Evolutionary conservation across 1,140 invertebrate genomes (phyloP), one percentile per base, ranked within the genome.

Genomic region (Cepaea nemoralis): DNA sequence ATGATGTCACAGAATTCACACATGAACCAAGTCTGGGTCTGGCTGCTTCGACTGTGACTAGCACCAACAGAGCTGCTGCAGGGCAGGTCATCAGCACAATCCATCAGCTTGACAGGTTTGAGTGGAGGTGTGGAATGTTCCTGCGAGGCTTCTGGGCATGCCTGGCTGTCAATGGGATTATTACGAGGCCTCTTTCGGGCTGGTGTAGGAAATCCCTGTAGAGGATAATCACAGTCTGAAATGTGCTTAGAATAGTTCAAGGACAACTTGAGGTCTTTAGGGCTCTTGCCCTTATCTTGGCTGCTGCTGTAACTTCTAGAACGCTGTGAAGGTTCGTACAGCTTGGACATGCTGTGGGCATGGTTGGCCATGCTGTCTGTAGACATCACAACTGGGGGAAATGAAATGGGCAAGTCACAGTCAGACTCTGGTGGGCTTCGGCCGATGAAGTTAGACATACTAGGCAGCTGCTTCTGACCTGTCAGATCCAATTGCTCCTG

Each of bases 1-100:
- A 85, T 31, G 50, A 87, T 87, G 45, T 85, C 79, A 80, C 86
- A 87, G 71, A 84, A 82, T 19, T 67, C 77, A 71, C 84, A 85
- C 71, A 80, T 48, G 45, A 85, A 85, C 19, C 77, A 78, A n/a
- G 48, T 39, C 27, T 77, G 76, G 27, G 83, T 84, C 77, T 84
- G 78, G 27, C 33, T 63, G 19, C 33, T 69, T 35, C 59, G 33
- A 39, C 66, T 70, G 42, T 33, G 39, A 12, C 37, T 69, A 63
- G 22, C 48, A 40, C 27, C 71, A 69, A 45, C 66, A 70, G 63
- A 82, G 42, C 42, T 78, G 75, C 77, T 83, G 48, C 55, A 83
- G 48, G 39, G 33, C 27, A 70, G 50, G 48, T 66, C 33, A 24
- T 81, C 33, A 67, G 66, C 37, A 42, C 42, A 6, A 33, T 78